These are phyloP conservation scores for Aldrovandia affinis DNA, from an alignment of 2,797 vertebrate species.

Conservation along the genomic window DNA sequence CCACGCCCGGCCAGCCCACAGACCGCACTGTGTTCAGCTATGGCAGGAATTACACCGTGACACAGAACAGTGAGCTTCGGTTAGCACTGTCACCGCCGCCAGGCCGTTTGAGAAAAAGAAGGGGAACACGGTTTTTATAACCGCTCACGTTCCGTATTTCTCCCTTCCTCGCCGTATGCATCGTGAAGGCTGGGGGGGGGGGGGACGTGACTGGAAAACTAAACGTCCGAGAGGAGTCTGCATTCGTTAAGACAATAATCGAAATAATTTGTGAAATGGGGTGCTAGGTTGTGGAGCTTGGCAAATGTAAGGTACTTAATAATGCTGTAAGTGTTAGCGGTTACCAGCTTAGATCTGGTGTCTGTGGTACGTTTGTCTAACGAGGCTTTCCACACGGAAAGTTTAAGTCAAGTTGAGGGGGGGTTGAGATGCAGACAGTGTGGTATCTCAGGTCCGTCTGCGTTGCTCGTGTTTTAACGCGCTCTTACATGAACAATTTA, in stretches of 20 bases:
- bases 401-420: no score
- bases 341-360: background rate
- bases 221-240: background rate
- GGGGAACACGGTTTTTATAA: background rate
- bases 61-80: background rate
- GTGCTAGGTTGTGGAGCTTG: background rate
- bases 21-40: background rate
- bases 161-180: background rate
- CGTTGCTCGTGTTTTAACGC: background rate
- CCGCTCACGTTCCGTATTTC: background rate
- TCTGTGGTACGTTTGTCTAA: background rate
- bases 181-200: background rate
- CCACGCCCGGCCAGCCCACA: background rate
- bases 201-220: background rate
- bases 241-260: background rate
- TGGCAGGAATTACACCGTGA: background rate
- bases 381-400: background rate
- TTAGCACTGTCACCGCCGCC: background rate
- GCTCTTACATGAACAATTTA: background rate
- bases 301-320: background rate
- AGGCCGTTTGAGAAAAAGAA: background rate
- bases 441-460: background rate
- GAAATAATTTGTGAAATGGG: background rate
- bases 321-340: background rate
- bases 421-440: background rate